A percentile compares a stretch with the other conserved stretches of the same genome.
These are phyloP conservation scores for Hirundo rustica DNA, from an alignment of 2,797 vertebrate species.

Conservation along the genomic window DNA sequence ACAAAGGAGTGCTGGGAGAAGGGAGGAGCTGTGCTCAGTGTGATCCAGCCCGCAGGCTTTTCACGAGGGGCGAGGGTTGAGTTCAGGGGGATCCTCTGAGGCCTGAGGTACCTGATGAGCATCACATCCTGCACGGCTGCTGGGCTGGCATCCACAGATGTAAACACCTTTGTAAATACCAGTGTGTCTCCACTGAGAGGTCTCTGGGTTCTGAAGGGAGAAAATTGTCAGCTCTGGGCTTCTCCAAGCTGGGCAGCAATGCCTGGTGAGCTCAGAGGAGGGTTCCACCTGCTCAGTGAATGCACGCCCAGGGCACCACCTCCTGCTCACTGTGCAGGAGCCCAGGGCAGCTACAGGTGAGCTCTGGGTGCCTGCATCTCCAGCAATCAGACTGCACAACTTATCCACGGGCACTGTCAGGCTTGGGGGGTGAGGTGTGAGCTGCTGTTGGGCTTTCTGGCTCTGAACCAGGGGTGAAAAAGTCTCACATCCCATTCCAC, in stretches of 20 bases:
- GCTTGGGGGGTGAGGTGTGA: background rate
- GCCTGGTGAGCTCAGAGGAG: background rate
- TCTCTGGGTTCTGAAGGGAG: background rate
- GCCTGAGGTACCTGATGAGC: background rate
- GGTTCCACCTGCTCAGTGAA: background rate
- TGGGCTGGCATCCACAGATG: background rate
- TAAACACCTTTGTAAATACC: background rate
- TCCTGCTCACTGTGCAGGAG: background rate
- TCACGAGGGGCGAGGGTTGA: background rate
- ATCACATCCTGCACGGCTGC: background rate
- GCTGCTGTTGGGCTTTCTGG: background rate
- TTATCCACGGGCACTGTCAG: background rate
- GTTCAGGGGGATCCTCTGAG: background rate
- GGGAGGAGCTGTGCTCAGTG: background rate
- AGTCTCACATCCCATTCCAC: background rate
- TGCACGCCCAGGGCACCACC: background rate
- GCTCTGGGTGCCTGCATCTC: background rate
- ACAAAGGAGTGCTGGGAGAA: background rate
- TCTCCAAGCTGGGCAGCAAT: background rate
- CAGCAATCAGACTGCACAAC: background rate
- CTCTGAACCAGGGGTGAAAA: conserved; percentile 13
- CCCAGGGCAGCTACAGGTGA: background rate
- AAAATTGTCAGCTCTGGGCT: background rate
- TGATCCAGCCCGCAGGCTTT: background rate
- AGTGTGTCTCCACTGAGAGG: background rate